Base-by-base conservation (phyloP, 2,888 invertebrate species). In the Parnassius glacialis region DNA sequence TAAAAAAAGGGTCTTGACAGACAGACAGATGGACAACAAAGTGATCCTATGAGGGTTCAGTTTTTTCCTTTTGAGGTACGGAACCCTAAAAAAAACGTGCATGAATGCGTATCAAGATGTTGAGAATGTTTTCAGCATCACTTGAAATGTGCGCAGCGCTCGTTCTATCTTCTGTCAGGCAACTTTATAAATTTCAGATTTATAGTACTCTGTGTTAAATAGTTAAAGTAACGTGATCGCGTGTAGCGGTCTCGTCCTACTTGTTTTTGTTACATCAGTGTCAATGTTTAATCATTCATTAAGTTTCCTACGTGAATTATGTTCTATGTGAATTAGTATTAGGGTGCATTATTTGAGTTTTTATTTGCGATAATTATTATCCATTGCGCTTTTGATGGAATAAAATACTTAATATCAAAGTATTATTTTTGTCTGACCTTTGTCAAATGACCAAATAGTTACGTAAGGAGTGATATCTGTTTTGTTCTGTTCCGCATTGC, bases 401-500 rank as follows among this genome's bases (percentile, higher is more conserved):
- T 54, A 44, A 34, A 20, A 56, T 61, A 34, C 34, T 50, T 20
- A 13, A 58, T 50, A 44, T 16, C 45, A n/a, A 57, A 0, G 5
- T 45, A 51, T 42, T 57, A 57, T 58, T 58, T 45, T 58, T 45
- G 44, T 25, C 10, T 67, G 59, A 52, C 62, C 84, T 85, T 81
- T 81, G 70, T 71, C 65, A 67, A 69, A 70, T 71, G 71, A 73
- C 67, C 20, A 54, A 69, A 70, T 68, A 57, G 71, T 83, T 82
- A 73, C 76, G 78, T 79, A 81, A 82, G 73, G 67, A 72, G 74
- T 74, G 73, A 76, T 76, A 77, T 80, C 74, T 34, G 34, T 7
- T 34, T 5, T 0, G 20, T 34, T 34, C 34, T 76, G 80, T 84
- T 85, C 84, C 81, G 81, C 78, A 74, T 82, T 80, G 68, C 64